phyloP scores from a whole-genome alignment of 1,140 invertebrate species.

The Sminthurides bifidus region DNA sequence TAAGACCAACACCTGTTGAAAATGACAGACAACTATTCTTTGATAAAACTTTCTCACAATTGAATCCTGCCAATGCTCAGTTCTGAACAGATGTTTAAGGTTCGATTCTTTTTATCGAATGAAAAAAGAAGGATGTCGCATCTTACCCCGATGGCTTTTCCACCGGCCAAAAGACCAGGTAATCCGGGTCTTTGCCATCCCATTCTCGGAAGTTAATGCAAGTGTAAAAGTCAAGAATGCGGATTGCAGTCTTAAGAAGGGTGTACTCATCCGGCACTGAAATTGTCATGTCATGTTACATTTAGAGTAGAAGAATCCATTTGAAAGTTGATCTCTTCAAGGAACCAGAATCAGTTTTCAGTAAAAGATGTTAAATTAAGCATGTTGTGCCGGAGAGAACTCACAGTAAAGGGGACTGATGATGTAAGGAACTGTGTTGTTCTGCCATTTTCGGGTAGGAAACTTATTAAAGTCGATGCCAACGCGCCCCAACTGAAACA shows the following conservation, averaged over 20 bases:
- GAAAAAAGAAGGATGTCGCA: no score
- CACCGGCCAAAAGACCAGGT: slow-evolving; percentile 51
- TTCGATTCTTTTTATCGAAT: no score
- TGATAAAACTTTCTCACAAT: neutral
- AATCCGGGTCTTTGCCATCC: slow-evolving; percentile 48
- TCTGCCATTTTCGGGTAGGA: slow-evolving; percentile 50
- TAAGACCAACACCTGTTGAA: slow-evolving; percentile 50
- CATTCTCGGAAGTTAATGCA: slow-evolving; percentile 51
- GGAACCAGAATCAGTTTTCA: neutral
- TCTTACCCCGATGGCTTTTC: slow-evolving; percentile 47
- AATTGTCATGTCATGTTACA: neutral
- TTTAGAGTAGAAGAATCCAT: no score
- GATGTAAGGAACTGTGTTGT: slow-evolving; percentile 46
- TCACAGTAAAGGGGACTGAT: slow-evolving; percentile 50
- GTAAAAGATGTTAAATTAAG: neutral
- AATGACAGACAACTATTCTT: neutral
- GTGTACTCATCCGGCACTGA: slow-evolving; percentile 45
- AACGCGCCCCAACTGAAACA: slow-evolving; percentile 35
- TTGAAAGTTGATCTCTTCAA: no score
- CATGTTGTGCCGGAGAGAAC: no score
- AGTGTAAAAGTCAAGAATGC: slow-evolving; percentile 48
- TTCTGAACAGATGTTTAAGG: neutral
- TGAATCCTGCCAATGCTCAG: neutral
- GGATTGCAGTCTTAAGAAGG: slow-evolving; percentile 47
- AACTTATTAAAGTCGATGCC: slow-evolving; percentile 52